Evolutionary conservation across 2,888 invertebrate species (phyloP).

Genomic region (Drosophila lutescens): DNA sequence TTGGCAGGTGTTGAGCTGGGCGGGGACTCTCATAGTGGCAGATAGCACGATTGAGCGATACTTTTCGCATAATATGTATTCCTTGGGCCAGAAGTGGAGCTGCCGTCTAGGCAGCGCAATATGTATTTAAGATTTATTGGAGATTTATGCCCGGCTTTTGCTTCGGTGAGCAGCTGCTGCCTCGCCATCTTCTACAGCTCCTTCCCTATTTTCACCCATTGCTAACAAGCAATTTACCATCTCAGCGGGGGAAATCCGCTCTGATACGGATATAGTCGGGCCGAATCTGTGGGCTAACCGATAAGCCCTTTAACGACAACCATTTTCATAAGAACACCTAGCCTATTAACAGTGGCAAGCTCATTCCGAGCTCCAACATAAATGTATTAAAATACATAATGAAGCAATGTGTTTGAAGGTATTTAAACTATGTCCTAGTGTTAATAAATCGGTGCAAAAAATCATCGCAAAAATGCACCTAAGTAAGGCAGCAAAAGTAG

Average conservation of each 20-base stretch:
- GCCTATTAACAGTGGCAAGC: constrained; percentile 1
- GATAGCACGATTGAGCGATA: constrained; percentile 70
- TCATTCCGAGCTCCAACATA: neutral
- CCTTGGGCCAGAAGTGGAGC: constrained; percentile 14
- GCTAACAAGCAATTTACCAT: constrained; percentile 43
- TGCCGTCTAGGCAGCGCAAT: constrained; percentile 40
- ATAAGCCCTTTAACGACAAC: constrained; percentile 22
- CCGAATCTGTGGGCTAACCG: neutral
- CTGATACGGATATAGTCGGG: constrained; percentile 9
- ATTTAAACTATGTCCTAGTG: neutral
- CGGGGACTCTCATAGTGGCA: constrained; percentile 24
- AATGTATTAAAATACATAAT: neutral
- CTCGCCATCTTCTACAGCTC: neutral
- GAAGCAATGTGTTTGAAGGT: neutral
- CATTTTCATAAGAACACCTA: constrained; percentile 2
- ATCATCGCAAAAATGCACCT: neutral
- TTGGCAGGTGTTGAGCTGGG: constrained; percentile 32
- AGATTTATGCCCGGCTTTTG: constrained; percentile 71
- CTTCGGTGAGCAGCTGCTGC: constrained; percentile 58
- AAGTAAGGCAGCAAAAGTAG: neutral
- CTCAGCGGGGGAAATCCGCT: constrained; percentile 24
- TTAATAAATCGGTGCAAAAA: neutral
- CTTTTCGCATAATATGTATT: constrained; percentile 62
- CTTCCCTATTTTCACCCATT: constrained; percentile 26
- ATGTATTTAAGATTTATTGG: constrained; percentile 69